A percentile compares a stretch with the other conserved stretches of the same genome.
Conservation (phyloP, 35 echinoderm and acorn worm species). For the Holothuria glaberrima region DNA sequence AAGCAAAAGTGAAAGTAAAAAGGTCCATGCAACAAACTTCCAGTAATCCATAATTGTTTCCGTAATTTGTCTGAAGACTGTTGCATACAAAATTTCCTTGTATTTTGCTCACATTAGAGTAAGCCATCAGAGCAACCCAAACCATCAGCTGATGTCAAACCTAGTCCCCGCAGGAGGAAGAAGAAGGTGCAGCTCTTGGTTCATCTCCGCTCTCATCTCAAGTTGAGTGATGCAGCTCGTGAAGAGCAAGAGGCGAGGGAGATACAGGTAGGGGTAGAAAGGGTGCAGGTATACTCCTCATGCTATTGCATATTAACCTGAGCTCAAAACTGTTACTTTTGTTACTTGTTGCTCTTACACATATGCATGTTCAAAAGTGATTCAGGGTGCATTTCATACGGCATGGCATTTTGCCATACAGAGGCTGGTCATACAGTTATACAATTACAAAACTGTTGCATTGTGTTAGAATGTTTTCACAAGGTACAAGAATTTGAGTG, state of each 20-base stretch:
- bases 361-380: neutral
- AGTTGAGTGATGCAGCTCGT: slow-evolving; percentile 78
- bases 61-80: no score
- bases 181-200: slow-evolving; percentile 87
- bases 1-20: no score
- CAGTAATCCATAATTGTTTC: no score
- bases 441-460: no score
- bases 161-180: slow-evolving; percentile 74
- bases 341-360: neutral
- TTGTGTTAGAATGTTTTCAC: no score
- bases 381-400: neutral
- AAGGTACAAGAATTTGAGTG: neutral
- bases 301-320: no score
- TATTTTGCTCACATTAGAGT: neutral
- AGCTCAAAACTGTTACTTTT: neutral
- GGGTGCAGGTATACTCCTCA: neutral
- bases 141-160: slow-evolving; percentile 64
- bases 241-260: slow-evolving; percentile 82
- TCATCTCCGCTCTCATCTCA: slow-evolving; percentile 70
- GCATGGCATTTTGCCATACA: no score
- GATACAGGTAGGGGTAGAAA: slow-evolving; percentile 11
- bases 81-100: no score
- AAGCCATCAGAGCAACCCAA: slow-evolving; percentile 37
- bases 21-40: no score
- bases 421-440: no score